phyloP scores from a whole-genome alignment of 2,113 vertebrate genomes.

The Cyprinodon tularosa region DNA sequence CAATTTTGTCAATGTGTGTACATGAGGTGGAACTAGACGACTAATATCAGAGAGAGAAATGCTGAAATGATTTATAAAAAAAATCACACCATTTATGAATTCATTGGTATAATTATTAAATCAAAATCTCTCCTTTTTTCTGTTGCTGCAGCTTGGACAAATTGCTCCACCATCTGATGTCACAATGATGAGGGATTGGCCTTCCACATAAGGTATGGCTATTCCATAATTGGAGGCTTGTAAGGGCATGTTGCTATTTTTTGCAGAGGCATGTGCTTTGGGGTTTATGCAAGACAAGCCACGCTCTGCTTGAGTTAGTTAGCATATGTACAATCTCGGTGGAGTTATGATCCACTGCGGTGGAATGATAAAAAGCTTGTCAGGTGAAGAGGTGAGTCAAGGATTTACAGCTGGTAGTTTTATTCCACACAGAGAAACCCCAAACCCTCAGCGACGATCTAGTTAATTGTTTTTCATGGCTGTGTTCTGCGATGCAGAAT shows the following conservation, averaged over 20 bases:
- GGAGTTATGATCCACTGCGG: slow-evolving; percentile 23
- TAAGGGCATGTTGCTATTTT: slow-evolving; percentile 15
- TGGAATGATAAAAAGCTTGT: slow-evolving; percentile 44
- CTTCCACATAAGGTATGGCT: slow-evolving; percentile 11
- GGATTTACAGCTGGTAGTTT: slow-evolving; percentile 38
- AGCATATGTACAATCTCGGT: slow-evolving; percentile 24
- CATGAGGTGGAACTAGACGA: slow-evolving; percentile 27
- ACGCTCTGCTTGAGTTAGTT: not conserved
- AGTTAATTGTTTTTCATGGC: slow-evolving; percentile 19
- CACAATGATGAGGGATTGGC: slow-evolving; percentile 6
- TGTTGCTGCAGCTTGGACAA: not conserved
- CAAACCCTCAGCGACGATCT: slow-evolving; percentile 10
- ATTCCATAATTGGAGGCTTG: slow-evolving; percentile 30
- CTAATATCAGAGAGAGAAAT: slow-evolving; percentile 26
- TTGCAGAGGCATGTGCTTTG: slow-evolving; percentile 13
- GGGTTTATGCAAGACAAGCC: not conserved
- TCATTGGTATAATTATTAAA: slow-evolving; percentile 13
- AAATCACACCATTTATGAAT: slow-evolving; percentile 3
- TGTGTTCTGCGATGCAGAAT: slow-evolving; percentile 3
- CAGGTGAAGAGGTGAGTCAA: slow-evolving; percentile 38
- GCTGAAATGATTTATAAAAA: not conserved
- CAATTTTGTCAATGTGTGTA: not conserved
- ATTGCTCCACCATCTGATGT: slow-evolving; percentile 19
- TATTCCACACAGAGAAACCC: slow-evolving; percentile 16
- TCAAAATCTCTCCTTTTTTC: slow-evolving; percentile 9